Evolutionary conservation across 2,797 vertebrate species (phyloP).

Genomic region (Otus scops): DNA sequence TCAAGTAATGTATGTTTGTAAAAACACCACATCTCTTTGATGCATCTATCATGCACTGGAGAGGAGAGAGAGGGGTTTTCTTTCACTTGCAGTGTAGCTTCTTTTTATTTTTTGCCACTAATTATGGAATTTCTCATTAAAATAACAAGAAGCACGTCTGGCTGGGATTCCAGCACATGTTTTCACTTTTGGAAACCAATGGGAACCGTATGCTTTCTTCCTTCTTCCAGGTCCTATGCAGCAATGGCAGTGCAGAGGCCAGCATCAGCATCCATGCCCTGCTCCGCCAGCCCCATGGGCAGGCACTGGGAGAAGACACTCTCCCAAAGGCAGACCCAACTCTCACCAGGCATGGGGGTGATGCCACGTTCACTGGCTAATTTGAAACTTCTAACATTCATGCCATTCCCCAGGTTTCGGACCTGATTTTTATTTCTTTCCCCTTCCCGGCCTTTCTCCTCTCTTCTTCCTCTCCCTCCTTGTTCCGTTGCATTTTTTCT

Average conservation of each 20-base stretch:
- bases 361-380: fast-evolving
- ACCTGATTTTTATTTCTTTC: neutral
- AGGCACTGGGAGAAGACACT: fast-evolving
- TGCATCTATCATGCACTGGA: neutral
- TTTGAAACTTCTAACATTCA: neutral
- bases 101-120: conserved; percentile 43
- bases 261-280: neutral
- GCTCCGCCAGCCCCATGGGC: neutral
- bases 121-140: conserved; percentile 66
- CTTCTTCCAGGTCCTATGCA: neutral
- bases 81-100: conserved; percentile 22
- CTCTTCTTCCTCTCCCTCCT: neutral
- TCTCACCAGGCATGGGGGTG: fast-evolving
- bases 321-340: neutral
- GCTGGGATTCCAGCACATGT: conserved; percentile 22
- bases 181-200: conserved; percentile 52
- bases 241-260: neutral
- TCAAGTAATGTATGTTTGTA: conserved; percentile 14
- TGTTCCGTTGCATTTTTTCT: neutral
- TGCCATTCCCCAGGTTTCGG: neutral
- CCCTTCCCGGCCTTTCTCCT: neutral
- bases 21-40: conserved; percentile 27
- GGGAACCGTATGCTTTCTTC: conserved; percentile 28
- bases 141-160: conserved; percentile 42
- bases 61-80: neutral